Percentiles rank a stretch among this genome's conserved stretches.
Conservation (phyloP, 2,888 invertebrate genomes). For the Andrena praecox region DNA sequence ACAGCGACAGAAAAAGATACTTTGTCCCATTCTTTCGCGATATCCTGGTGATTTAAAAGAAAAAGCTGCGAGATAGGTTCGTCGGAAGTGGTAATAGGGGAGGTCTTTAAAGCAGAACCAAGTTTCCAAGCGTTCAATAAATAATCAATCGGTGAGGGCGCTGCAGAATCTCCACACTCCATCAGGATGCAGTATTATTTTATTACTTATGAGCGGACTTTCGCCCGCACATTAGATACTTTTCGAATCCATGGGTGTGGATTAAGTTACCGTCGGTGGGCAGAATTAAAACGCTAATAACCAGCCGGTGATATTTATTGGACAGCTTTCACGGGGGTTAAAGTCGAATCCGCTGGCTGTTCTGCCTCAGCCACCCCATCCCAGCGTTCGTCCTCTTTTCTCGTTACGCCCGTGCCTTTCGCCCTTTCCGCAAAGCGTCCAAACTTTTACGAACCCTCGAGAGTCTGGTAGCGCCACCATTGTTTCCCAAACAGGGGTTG, state of each 20-base stretch:
- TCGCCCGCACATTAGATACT: conserved; percentile 74
- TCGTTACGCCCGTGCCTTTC: conserved; percentile 39
- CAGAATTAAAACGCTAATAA: conserved; percentile 84
- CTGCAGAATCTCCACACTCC: neutral
- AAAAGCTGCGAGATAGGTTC: neutral
- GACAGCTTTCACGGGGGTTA: conserved; percentile 75
- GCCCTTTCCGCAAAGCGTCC: conserved; percentile 38
- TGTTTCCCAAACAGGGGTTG: conserved; percentile 81
- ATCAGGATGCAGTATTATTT: conserved; percentile 80
- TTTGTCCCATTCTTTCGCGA: neutral
- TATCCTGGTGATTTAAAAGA: neutral
- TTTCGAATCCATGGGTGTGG: conserved; percentile 77
- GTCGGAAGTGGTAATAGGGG: no score
- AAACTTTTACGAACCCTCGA: conserved; percentile 66
- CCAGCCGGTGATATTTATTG: conserved; percentile 83
- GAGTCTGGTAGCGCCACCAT: conserved; percentile 68
- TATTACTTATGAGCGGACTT: conserved; percentile 77
- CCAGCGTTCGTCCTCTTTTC: conserved; percentile 5
- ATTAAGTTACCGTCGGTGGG: conserved; percentile 80
- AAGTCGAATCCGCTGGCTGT: conserved; percentile 53
- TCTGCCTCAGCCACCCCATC: conserved; percentile 11
- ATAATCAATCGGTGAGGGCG: neutral
- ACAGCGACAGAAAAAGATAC: conserved; percentile 16
- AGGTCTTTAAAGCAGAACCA: no score
- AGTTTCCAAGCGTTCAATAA: neutral